Evolutionary conservation across 2,797 vertebrate species (phyloP), one percentile per base, ranked within the genome.

Genomic region (Coregonus ussuriensis): DNA sequence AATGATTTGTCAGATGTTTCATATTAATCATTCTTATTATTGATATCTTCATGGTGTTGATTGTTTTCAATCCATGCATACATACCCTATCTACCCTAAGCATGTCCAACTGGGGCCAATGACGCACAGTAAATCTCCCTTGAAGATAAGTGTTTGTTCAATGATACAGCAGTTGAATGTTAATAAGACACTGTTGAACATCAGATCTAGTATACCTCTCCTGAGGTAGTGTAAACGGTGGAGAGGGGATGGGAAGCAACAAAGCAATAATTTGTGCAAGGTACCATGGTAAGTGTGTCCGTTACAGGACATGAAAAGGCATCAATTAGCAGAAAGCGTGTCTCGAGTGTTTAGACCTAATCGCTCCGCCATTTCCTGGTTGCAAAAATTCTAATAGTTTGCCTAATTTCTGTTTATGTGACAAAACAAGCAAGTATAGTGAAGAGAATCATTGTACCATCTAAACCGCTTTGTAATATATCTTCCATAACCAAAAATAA

Each of bases 171-270:
- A 63, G 31, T 66, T 68, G 52, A 75, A n/a, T 15, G 33, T 62
- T n/a, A 81, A 81, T 77, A 74, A 71, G 74, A 71, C 59, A 59
- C 4, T 18, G 21, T 77, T 47, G 54, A 65, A 75, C 63, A 67
- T 21, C 51, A n/a, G 29, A 33, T 33, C 31, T 9, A 56, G 53
- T 56, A 56, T 56, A 63, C 67, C 51, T n/a, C 69, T 63, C 37
- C 67, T 51, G 59, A 53, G 73, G 73, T 63, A 71, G 47, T 79
- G 53, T 71, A 79, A 75, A 77, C 7, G 14, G 63, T 21, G 25
- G 63, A 65, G 63, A 29, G 63, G 11, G 63, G 63, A 37, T 68
- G 71, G 7, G 21, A 37, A 37, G 69, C 33, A 80, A 47, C 69
- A 67, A 35, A 76, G 74, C 53, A 69, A 41, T 74, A 15, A 69